Conservation (phyloP, 1,140 invertebrate species). For the Drosophila trapezifrons region DNA sequence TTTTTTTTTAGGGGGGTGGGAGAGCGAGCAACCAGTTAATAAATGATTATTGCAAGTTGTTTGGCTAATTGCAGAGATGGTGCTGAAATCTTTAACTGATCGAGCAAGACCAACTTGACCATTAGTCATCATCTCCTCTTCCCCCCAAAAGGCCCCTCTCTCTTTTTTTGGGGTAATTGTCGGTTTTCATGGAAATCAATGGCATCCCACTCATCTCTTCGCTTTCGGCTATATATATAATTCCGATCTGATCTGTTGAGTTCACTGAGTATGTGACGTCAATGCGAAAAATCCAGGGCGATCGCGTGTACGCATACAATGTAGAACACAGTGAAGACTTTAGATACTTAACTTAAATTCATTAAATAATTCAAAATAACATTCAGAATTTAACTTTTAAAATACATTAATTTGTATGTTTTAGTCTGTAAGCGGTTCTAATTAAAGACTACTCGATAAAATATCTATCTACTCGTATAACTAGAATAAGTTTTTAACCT, state of each 20-base stretch:
- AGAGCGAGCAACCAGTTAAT: slow-evolving; percentile 33
- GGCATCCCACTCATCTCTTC: slow-evolving; percentile 30
- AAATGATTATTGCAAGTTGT: slow-evolving; percentile 52
- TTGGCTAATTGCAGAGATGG: slow-evolving; percentile 52
- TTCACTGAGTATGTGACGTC: slow-evolving; percentile 69
- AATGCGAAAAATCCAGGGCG: slow-evolving; percentile 68
- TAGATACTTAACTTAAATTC: background rate
- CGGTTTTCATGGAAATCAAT: slow-evolving; percentile 39
- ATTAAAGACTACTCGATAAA: no score
- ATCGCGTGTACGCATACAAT: slow-evolving; percentile 52
- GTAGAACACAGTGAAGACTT: background rate
- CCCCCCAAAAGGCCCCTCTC: background rate
- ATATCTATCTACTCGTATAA: no score
- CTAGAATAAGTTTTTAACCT: no score
- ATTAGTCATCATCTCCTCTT: slow-evolving; percentile 44
- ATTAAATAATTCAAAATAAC: no score
- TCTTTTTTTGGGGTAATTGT: slow-evolving; percentile 28
- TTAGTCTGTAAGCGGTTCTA: no score
- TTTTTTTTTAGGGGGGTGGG: background rate
- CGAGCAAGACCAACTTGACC: slow-evolving; percentile 22
- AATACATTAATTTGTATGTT: no score
- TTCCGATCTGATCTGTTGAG: slow-evolving; percentile 33
- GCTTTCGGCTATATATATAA: slow-evolving; percentile 4
- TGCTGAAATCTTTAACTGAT: slow-evolving; percentile 51
- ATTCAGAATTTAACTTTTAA: background rate